Percentiles rank a stretch among this genome's conserved stretches.
Evolutionary conservation across 2,888 invertebrate species (phyloP).

Genomic region (Cerastis leucographa): DNA sequence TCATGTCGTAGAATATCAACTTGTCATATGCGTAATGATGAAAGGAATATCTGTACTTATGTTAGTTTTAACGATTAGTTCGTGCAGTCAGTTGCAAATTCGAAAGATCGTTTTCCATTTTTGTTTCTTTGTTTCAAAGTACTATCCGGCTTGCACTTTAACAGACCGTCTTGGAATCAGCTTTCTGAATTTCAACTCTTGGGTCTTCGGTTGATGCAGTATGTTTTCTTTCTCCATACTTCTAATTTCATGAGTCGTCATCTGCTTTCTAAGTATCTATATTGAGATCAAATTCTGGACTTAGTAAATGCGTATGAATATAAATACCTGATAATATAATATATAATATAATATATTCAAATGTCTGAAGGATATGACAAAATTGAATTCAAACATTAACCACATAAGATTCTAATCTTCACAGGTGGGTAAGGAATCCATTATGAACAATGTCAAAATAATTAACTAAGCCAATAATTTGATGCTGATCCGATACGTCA

Average conservation of each 20-base stretch:
- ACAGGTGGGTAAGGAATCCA: constrained; percentile 2
- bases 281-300: not conserved
- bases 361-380: not conserved
- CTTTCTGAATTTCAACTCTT: not conserved
- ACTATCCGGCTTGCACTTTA: not conserved
- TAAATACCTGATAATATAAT: no score
- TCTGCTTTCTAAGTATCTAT: not conserved
- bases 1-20: not conserved
- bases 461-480: constrained; percentile 54
- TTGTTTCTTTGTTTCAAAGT: not conserved
- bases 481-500: constrained; percentile 56
- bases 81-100: constrained; percentile 8
- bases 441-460: constrained; percentile 51
- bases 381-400: not conserved
- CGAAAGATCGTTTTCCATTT: not conserved
- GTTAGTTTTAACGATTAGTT: not conserved
- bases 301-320: not conserved
- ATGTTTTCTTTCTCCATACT: not conserved
- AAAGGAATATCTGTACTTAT: not conserved
- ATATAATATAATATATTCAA: no score
- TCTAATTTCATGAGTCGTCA: not conserved
- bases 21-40: not conserved
- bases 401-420: constrained; percentile 20
- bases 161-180: not conserved
- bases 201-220: not conserved